phyloP scores from a whole-genome alignment of 1,140 invertebrate genomes.

The Telenomus remus region DNA sequence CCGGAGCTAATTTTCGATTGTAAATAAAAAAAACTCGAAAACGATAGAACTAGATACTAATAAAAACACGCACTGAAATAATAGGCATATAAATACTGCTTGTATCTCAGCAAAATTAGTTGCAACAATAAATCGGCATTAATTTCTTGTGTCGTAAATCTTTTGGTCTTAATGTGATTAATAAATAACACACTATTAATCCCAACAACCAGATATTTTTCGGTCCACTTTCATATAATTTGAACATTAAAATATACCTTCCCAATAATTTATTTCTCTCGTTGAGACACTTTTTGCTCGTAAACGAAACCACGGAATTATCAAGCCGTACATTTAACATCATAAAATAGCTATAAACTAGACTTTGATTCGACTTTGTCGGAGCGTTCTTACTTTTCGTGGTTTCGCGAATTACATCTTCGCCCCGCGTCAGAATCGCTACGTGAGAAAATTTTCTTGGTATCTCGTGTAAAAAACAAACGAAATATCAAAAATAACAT shows the following conservation, averaged over 20 bases:
- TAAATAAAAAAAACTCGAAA: neutral
- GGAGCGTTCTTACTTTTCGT: slow-evolving; percentile 33
- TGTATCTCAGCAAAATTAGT: too few relatives aligned
- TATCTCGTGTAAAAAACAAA: neutral
- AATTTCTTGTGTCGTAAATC: too few relatives aligned
- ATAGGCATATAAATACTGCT: too few relatives aligned
- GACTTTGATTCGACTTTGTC: slow-evolving; percentile 44
- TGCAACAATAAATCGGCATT: too few relatives aligned
- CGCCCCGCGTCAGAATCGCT: slow-evolving; percentile 28
- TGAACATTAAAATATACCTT: slow-evolving; percentile 38
- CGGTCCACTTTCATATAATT: slow-evolving; percentile 35
- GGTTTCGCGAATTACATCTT: slow-evolving; percentile 40
- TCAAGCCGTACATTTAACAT: slow-evolving; percentile 46
- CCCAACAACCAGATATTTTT: slow-evolving; percentile 34
- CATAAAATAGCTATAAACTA: slow-evolving; percentile 49
- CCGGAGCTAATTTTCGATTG: neutral
- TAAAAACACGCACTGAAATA: too few relatives aligned
- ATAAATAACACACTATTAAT: slow-evolving; percentile 44
- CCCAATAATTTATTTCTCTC: slow-evolving; percentile 41
- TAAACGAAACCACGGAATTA: slow-evolving; percentile 45
- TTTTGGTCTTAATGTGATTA: slow-evolving; percentile 19
- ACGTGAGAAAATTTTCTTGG: slow-evolving; percentile 34
- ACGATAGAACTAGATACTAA: too few relatives aligned
- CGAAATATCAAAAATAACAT: slow-evolving; percentile 2
- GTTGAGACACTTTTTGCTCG: slow-evolving; percentile 50